Conservation (phyloP, 2,797 vertebrate genomes). For the Rhinatrema bivittatum region DNA sequence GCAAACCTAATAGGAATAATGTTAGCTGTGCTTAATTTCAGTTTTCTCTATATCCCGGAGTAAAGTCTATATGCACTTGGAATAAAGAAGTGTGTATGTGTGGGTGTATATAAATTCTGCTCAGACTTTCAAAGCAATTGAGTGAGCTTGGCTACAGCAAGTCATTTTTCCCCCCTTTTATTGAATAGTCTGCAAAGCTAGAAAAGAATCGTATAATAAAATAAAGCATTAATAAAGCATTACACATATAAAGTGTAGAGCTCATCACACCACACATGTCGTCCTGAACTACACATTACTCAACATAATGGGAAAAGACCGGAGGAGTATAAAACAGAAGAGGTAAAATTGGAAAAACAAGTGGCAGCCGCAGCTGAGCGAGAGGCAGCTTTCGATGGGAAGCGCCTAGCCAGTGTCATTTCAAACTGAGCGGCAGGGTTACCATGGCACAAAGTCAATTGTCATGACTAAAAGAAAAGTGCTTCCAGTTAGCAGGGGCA, state of each 20-base stretch:
- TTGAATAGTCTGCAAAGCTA: background rate
- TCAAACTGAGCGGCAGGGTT: conserved; percentile 1
- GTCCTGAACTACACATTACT: no score
- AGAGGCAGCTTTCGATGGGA: conserved; percentile 7
- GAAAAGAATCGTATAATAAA: conserved; percentile 2
- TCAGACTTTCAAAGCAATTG: conserved; percentile 10
- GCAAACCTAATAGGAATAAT: no score
- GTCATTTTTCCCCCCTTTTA: background rate
- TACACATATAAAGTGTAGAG: background rate
- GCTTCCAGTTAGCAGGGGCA: background rate
- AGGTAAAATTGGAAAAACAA: conserved; percentile 12
- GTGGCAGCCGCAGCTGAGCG: background rate
- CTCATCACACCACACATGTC: background rate
- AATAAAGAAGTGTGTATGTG: background rate
- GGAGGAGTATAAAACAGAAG: conserved; percentile 8
- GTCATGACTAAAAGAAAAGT: conserved; percentile 6
- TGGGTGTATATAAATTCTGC: background rate
- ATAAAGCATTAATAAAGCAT: conserved; percentile 1
- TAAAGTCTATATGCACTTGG: background rate
- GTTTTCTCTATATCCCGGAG: background rate
- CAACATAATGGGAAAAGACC: conserved; percentile 12
- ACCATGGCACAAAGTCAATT: conserved; percentile 5
- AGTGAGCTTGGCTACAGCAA: conserved; percentile 3
- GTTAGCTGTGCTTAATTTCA: background rate
- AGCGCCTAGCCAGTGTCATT: background rate